Evolutionary conservation across 1,140 invertebrate species (phyloP).

Genomic region (Phthorimaea operculella): DNA sequence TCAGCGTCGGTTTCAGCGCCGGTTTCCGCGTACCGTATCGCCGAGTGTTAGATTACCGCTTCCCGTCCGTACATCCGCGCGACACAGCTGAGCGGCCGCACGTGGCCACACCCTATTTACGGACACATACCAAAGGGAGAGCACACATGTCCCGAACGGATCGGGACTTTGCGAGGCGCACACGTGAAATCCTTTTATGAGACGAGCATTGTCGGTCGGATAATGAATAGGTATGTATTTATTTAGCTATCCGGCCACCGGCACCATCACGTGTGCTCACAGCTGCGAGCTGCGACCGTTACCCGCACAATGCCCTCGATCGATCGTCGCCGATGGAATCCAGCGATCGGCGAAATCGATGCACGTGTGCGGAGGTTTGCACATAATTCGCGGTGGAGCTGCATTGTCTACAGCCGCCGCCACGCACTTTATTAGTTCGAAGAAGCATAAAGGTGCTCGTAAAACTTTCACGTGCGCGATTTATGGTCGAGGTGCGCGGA

Average conservation of each 20-base stretch:
- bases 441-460: constrained; percentile 60
- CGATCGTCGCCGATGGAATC: constrained; percentile 56
- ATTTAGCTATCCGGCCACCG: constrained; percentile 63
- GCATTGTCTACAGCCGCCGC: constrained; percentile 44
- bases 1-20: constrained; percentile 23
- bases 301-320: constrained; percentile 64
- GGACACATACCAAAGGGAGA: constrained; percentile 60
- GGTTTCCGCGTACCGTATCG: constrained; percentile 41
- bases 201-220: constrained; percentile 54
- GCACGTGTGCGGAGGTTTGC: constrained; percentile 55
- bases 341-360: constrained; percentile 59
- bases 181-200: constrained; percentile 67
- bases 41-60: constrained; percentile 59
- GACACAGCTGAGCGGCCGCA: constrained; percentile 62
- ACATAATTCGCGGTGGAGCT: constrained; percentile 46
- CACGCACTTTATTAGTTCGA: constrained; percentile 46
- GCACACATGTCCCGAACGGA: constrained; percentile 63
- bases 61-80: constrained; percentile 62
- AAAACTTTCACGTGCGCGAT: constrained; percentile 64
- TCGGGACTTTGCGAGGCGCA: constrained; percentile 60
- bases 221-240: constrained; percentile 64
- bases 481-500: constrained; percentile 49
- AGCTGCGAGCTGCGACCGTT: constrained; percentile 61
- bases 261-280: constrained; percentile 59
- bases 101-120: constrained; percentile 66